Base-by-base conservation (phyloP, 2,113 vertebrate genomes). In the Pseudorasbora parva region DNA sequence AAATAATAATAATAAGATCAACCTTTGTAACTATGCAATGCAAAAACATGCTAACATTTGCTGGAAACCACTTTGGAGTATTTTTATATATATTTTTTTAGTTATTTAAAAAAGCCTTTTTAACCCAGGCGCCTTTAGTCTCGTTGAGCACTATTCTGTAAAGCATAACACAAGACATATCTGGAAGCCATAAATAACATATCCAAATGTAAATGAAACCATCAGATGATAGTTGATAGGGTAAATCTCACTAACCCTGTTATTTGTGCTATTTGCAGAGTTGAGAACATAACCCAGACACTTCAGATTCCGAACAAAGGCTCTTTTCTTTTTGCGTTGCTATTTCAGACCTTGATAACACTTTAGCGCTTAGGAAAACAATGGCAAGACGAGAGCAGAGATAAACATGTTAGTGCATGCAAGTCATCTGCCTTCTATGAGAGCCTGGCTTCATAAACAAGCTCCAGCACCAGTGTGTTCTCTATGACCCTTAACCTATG, bases 351-450 rank as follows among this genome's bases (percentile, higher is more conserved):
- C 78, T 54, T 72, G 56, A 87, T 76, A 71, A 84, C 71, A 51
- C 72, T 59, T 71, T 47, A 84, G 78, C 27, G 69, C 82, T 78
- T 80, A 17, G 56, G n/a, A 85, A 79, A 84, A 87, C 82, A 81
- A 82, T 82, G 62, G 82, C 74, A 78, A 66, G 86, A 74, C 77
- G 59, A 84, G 72, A 80, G 64, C 82, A 71, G 86, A 64, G 78
- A 84, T 77, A 81, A 84, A 84, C 82, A 87, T 87, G 82, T 78
- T 84, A 82, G 59, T 76, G 83, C 86, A 82, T 66, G 86, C 78
- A 84, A 64, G 78, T 82, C 86, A 60, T 78, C 62, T 82, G 86
- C 79, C 77, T 83, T 76, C 73, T 25, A 78, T 64, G 74, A 47
- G 78, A 84, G 41, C 17, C 80, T 78, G 62, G 51, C 64, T 84